Base-by-base conservation (phyloP, 2,113 vertebrate genomes). In the Cyprinus carpio region DNA sequence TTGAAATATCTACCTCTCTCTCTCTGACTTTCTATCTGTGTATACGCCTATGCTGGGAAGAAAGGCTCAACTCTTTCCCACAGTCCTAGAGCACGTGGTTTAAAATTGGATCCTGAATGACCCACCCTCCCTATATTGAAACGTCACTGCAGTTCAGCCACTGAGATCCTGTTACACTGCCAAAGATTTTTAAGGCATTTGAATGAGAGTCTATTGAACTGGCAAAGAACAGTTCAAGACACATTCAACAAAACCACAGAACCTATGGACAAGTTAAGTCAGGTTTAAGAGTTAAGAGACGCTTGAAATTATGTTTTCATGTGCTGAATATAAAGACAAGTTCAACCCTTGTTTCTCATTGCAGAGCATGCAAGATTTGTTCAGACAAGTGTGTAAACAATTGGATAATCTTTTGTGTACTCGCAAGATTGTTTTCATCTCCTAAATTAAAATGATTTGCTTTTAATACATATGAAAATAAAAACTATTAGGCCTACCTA, bases 21-120 rank as follows among this genome's bases (percentile, higher is more conserved):
- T 85, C 82, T 84, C 65, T 62, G 91, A 88, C 91, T 92, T 92
- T 92, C 90, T 56, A 86, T 82, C 84, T 82, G 72, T 82, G 87
- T 54, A 87, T 91, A 87, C 83, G 72, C 87, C 92, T 87, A 93
- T 78, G 94, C 95, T 96, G 95, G 95, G 96, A 96, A 96, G 94
- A 95, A 96, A 95, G 86, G 88, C 94, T 94, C 94, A 90, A 91
- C 93, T 94, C 94, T 95, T 96, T 96, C 96, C 96, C 96, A 96
- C 95, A 95, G 95, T 96, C 96, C 87, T 93, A 92, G 86, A 91
- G 95, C 95, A 95, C 95, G 95, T 96, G 94, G 94, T 94, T 95
- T 95, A 95, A 94, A 96, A 95, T 95, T 94, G 94, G 93, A 92
- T 92, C 89, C 78, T 74, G 87, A 92, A 90, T 94, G 92, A 93